Percentiles rank a stretch among this genome's conserved stretches.
Conservation (phyloP, 2,797 vertebrate species). For the Enteromius radiatus region DNA sequence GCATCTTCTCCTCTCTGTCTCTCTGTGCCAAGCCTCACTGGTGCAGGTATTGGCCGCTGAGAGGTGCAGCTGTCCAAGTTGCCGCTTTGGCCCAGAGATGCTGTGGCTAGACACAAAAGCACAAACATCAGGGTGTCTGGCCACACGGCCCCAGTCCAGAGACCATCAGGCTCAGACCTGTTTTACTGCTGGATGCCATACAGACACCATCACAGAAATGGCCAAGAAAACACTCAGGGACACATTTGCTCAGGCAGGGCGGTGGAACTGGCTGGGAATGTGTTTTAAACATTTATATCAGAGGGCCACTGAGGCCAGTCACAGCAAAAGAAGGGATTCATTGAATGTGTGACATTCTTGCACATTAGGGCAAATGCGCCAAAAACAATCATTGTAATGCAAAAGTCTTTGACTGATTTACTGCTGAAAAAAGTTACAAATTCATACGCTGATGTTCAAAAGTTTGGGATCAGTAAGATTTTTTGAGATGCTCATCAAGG, state of each 20-base stretch:
- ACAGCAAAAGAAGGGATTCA: constrained; percentile 17
- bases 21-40: constrained; percentile 40
- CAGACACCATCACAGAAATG: constrained; percentile 31
- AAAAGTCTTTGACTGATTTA: background rate
- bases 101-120: constrained; percentile 12
- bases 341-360: constrained; percentile 5
- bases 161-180: constrained; percentile 37
- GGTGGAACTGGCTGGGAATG: background rate
- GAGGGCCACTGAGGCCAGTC: constrained; percentile 7
- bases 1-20: constrained; percentile 22
- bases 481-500: too few relatives aligned
- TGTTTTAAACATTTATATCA: constrained; percentile 20
- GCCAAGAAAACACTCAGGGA: constrained; percentile 39
- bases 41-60: constrained; percentile 40
- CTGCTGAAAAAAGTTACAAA: background rate
- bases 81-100: constrained; percentile 16
- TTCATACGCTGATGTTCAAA: background rate
- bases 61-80: constrained; percentile 47
- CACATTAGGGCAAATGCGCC: background rate
- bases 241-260: constrained; percentile 28
- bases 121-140: constrained; percentile 40
- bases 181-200: constrained; percentile 38
- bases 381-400: background rate
- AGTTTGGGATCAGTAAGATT: too few relatives aligned
- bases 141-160: constrained; percentile 39